These are phyloP conservation scores for Lycaena phlaeas DNA, from an alignment of 2,888 invertebrate genomes.

Conservation along the genomic window DNA sequence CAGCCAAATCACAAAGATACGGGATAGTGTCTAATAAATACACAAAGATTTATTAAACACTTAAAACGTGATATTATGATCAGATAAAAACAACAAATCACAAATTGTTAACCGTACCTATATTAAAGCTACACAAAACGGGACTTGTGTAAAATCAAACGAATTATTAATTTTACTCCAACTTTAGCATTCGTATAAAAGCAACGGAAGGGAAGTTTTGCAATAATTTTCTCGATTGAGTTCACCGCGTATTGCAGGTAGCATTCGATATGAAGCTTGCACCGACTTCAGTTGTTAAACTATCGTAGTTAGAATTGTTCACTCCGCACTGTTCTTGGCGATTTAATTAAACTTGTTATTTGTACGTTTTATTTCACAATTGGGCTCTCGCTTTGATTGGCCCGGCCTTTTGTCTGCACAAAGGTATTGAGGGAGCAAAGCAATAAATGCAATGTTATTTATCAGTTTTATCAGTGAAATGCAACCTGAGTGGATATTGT, in stretches of 20 bases:
- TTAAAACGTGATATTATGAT: too few species aligned
- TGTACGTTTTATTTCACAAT: constrained; percentile 68
- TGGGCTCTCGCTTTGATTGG: constrained; percentile 57
- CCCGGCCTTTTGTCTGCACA: constrained; percentile 36
- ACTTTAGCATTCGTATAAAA: constrained; percentile 16
- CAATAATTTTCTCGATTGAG: constrained; percentile 36
- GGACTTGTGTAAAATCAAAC: background rate
- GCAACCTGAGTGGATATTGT: background rate
- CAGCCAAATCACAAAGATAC: too few species aligned
- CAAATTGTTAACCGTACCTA: too few species aligned
- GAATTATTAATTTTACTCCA: constrained; percentile 5
- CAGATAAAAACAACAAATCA: too few species aligned
- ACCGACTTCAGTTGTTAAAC: constrained; percentile 63
- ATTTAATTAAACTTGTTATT: constrained; percentile 73
- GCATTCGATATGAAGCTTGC: constrained; percentile 51
- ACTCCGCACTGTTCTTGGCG: constrained; percentile 44
- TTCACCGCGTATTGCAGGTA: constrained; percentile 41
- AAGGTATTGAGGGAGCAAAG: background rate
- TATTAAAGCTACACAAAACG: constrained; percentile 18
- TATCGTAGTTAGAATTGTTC: constrained; percentile 61
- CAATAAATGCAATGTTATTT: constrained; percentile 1
- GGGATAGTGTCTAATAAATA: too few species aligned
- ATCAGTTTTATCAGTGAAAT: background rate
- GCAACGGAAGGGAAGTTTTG: constrained; percentile 22
- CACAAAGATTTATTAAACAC: too few species aligned